Evolutionary conservation across 1,140 invertebrate species (phyloP), one percentile per base, ranked within the genome.

Genomic region (Rhyzopertha dominica): DNA sequence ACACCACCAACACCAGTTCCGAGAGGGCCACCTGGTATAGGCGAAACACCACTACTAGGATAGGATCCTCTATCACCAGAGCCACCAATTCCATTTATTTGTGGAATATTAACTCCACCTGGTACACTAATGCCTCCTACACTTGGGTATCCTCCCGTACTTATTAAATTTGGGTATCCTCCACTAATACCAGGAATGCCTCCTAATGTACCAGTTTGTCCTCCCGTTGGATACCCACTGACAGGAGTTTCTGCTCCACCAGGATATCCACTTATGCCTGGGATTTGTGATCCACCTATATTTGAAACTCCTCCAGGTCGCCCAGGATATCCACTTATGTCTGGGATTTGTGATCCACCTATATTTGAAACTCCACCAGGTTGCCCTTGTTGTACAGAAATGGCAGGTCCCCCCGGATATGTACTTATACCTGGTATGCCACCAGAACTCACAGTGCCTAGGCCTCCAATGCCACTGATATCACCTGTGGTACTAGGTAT

Each of bases 281-380:
- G 36, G 16, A 5, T 8, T 10, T 20, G n/a, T 35, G 20, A 23
- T 42, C 8, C 26, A 20, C 38, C 42, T 39, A 44, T 47, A n/a
- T 51, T 23, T 25, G 50, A 41, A 24, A 37, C 30, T 42, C 42
- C 46, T 19, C 47, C 46, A 19, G 37, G 32, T 38, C 14, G 14
- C 42, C 53, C 13, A 23, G 51, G 49, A 22, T 32, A 35, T 20
- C 39, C 44, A 36, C 49, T 56, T 19, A 39, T 22, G 13, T 46
- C 46, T 17, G n/a, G 5, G 9, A 38, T n/a, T n/a, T 36, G 19
- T 16, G 20, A 18, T 44, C 19, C 35, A 13, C 24, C 32, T 20
- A 28, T 37, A 12, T 41, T 41, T 24, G 36, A 29, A 4, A 30
- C 30, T 23, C 49, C 53, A 36, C 49, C 53, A 36, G 49, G 47